Evolutionary conservation across 1,140 invertebrate genomes (phyloP).

Genomic region (Tetranychus urticae): DNA sequence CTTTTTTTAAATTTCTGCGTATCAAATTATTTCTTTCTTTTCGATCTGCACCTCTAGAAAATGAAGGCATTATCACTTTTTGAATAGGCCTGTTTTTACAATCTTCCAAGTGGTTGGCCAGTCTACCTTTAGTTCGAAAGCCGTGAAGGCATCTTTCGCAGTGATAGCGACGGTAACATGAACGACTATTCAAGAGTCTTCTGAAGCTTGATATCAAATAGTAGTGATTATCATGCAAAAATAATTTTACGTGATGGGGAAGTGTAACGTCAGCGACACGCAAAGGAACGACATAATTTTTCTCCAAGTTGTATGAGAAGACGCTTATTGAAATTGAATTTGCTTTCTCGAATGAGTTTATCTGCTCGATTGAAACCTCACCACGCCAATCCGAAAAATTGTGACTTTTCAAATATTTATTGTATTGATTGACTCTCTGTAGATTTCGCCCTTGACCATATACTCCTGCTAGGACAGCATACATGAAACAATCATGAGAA

Average conservation of each 20-base stretch:
- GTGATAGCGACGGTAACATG: neutral
- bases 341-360: neutral
- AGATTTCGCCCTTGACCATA: neutral
- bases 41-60: no score
- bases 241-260: slow-evolving; percentile 1
- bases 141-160: neutral
- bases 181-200: neutral
- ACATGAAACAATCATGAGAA: slow-evolving; percentile 4
- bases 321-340: slow-evolving; percentile 3
- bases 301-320: neutral
- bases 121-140: neutral
- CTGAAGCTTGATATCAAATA: neutral
- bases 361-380: neutral
- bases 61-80: neutral
- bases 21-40: neutral
- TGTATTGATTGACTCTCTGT: neutral
- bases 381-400: neutral
- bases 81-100: neutral
- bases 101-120: neutral
- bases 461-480: slow-evolving; percentile 1
- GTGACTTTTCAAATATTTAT: neutral
- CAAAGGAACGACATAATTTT: neutral
- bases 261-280: neutral
- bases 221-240: neutral
- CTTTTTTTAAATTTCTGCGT: neutral